phyloP scores from a whole-genome alignment of 1,140 invertebrate species.

The Berghia stephanieae region DNA sequence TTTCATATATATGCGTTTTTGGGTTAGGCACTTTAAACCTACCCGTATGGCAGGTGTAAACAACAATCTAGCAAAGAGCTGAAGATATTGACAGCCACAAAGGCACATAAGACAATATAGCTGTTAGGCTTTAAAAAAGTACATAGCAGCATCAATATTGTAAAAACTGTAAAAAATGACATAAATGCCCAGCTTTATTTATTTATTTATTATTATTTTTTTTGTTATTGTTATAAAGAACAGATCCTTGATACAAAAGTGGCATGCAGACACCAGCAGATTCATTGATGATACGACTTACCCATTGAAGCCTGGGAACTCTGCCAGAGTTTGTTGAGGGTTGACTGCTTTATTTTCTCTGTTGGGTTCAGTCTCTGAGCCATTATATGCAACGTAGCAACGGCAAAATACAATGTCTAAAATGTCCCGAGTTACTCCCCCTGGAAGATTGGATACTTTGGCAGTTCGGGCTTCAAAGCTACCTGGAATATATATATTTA shows the following conservation, averaged over 20 bases:
- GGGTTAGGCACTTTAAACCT: too few relatives aligned
- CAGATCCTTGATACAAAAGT: not conserved
- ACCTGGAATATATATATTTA: conserved; percentile 32
- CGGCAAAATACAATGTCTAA: conserved; percentile 24
- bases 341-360: conserved; percentile 25
- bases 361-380: conserved; percentile 1
- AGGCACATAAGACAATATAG: too few relatives aligned
- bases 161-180: not conserved
- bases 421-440: conserved; percentile 25
- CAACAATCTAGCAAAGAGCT: too few relatives aligned
- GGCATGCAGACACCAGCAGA: not conserved
- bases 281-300: not conserved
- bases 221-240: not conserved
- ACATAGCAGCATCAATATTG: not conserved
- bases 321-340: conserved; percentile 5
- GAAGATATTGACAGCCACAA: too few relatives aligned
- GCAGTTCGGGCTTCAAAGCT: conserved; percentile 21
- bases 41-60: too few relatives aligned
- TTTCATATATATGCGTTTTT: too few relatives aligned
- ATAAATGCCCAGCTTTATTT: not conserved
- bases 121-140: not conserved
- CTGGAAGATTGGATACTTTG: conserved; percentile 28
- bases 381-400: conserved; percentile 9
- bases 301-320: conserved; percentile 24
- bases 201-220: not conserved